These are phyloP conservation scores for Euproctis similis DNA, from an alignment of 2,888 invertebrate genomes.

Conservation along the genomic window DNA sequence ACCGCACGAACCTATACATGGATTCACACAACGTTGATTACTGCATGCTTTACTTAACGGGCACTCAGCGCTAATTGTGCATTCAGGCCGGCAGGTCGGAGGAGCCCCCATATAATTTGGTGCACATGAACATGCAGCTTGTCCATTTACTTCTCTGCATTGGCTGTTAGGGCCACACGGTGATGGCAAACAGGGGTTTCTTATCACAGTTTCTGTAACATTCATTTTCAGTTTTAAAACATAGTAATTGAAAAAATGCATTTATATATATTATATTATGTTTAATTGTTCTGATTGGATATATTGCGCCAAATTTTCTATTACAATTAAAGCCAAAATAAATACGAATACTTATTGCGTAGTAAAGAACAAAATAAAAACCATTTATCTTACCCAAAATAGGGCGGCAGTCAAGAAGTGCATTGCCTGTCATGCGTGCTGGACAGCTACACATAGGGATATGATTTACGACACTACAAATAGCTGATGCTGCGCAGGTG, in stretches of 20 bases:
- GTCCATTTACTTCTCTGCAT: constrained; percentile 77
- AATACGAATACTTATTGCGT: no score
- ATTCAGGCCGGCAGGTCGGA: constrained; percentile 83
- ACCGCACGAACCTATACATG: constrained; percentile 84
- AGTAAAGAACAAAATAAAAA: no score
- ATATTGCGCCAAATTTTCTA: neutral
- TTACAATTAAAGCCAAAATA: neutral
- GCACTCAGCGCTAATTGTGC: constrained; percentile 83
- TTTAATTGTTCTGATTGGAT: no score
- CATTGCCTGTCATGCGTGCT: constrained; percentile 80
- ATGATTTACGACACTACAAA: constrained; percentile 81
- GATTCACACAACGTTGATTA: constrained; percentile 82
- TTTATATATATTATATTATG: neutral
- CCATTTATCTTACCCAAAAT: constrained; percentile 65
- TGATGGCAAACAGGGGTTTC: constrained; percentile 78
- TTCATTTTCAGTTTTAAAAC: no score
- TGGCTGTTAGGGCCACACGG: constrained; percentile 80
- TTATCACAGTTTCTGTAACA: constrained; percentile 64
- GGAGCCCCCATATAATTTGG: constrained; percentile 79
- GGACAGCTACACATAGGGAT: constrained; percentile 78
- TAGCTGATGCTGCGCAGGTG: constrained; percentile 84
- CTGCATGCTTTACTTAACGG: constrained; percentile 81
- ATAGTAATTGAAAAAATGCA: neutral
- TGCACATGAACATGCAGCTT: constrained; percentile 82
- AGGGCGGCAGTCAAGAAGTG: constrained; percentile 78